These are phyloP conservation scores for Coranthus polyacanthus DNA, from an alignment of 2,797 vertebrate genomes.

Conservation along the genomic window DNA sequence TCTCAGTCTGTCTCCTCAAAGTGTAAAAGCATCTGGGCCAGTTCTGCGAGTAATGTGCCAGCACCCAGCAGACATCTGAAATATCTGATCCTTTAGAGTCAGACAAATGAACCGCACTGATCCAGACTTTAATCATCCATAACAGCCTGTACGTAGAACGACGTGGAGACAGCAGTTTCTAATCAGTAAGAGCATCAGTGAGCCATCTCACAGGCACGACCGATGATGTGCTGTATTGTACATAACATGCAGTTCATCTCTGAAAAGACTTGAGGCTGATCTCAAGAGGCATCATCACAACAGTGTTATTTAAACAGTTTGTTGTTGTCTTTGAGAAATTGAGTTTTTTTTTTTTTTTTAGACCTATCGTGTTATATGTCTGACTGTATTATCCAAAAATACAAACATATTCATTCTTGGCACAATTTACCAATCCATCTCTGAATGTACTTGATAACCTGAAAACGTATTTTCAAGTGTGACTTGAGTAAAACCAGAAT, in stretches of 20 bases:
- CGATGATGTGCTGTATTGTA: constrained; percentile 32
- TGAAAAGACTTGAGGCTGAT: too few relatives aligned
- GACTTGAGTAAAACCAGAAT: constrained; percentile 13
- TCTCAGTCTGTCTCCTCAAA: constrained; percentile 41
- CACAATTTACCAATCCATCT: background rate
- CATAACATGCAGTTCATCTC: background rate
- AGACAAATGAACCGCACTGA: constrained; percentile 35
- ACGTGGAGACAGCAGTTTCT: background rate
- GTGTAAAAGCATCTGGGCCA: constrained; percentile 55
- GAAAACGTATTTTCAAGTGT: background rate
- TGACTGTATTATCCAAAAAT: background rate
- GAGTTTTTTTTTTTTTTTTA: background rate
- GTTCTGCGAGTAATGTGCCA: constrained; percentile 38
- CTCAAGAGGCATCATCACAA: constrained; percentile 1
- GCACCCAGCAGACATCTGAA: constrained; percentile 36
- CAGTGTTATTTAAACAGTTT: too few relatives aligned
- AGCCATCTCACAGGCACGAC: constrained; percentile 21
- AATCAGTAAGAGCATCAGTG: constrained; percentile 23
- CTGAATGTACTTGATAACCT: background rate
- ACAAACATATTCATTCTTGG: background rate
- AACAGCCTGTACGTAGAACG: constrained; percentile 5
- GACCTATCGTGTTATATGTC: background rate
- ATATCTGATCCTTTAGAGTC: constrained; percentile 35
- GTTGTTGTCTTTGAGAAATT: background rate
- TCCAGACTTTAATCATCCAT: constrained; percentile 32